Conservation (phyloP, 2,113 vertebrate genomes). For the Lasiurus borealis region DNA sequence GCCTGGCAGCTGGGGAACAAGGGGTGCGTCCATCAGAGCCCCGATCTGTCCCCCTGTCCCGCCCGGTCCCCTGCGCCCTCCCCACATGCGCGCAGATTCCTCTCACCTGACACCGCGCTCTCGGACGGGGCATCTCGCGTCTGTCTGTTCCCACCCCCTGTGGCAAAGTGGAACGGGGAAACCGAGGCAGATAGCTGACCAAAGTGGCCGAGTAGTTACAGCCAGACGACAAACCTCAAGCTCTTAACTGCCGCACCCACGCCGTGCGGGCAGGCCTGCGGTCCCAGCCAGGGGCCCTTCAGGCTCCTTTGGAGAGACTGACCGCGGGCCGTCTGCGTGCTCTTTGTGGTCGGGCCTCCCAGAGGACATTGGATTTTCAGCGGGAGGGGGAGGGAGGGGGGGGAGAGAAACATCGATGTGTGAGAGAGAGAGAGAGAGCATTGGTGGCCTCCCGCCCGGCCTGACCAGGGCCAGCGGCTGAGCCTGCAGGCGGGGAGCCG, state of each 20-base stretch:
- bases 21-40: neutral
- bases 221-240: neutral
- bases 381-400: too few species aligned
- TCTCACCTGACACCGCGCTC: neutral
- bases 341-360: too few species aligned
- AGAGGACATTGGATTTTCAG: too few species aligned
- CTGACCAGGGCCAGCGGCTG: too few species aligned
- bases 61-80: neutral
- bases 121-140: neutral
- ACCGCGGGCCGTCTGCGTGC: too few species aligned
- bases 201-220: neutral
- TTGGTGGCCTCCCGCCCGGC: too few species aligned
- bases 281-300: too few species aligned
- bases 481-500: too few species aligned
- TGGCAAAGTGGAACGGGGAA: neutral
- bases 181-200: neutral
- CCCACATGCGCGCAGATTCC: neutral
- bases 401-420: too few species aligned
- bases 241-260: neutral
- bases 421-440: too few species aligned
- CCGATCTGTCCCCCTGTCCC: rapidly evolving
- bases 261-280: neutral
- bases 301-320: too few species aligned
- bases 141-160: neutral
- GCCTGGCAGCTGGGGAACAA: neutral